Evolutionary conservation across 2,113 vertebrate genomes (phyloP).

Genomic region (Paralichthys olivaceus): DNA sequence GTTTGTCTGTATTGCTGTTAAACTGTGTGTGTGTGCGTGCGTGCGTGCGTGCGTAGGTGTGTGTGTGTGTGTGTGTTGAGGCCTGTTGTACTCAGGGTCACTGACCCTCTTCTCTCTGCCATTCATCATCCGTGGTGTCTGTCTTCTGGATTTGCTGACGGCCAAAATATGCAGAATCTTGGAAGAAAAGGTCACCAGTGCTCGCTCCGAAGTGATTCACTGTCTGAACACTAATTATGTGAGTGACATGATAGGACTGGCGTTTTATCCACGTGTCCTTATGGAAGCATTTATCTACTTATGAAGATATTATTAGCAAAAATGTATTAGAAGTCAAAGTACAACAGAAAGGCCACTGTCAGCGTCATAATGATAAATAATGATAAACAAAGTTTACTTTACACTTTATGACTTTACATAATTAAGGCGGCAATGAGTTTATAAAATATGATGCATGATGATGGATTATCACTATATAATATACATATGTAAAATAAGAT

Average conservation of each 20-base stretch:
- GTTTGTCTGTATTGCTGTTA: neutral
- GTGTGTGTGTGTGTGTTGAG: neutral
- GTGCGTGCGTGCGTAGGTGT: slow-evolving; percentile 4
- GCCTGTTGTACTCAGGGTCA: neutral
- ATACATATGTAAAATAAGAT: no score
- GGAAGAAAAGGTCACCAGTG: neutral
- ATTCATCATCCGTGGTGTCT: neutral
- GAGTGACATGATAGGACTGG: neutral
- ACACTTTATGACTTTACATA: no score
- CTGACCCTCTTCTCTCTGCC: neutral
- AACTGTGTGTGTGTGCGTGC: neutral
- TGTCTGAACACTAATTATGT: neutral
- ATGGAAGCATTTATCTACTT: no score
- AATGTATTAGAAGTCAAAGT: no score
- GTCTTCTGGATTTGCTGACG: neutral
- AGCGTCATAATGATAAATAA: no score
- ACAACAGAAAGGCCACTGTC: no score
- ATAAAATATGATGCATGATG: no score
- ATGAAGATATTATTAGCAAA: no score
- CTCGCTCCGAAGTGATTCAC: neutral
- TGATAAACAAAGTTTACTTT: no score
- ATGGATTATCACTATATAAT: no score
- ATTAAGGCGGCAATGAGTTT: no score
- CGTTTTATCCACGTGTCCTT: neutral
- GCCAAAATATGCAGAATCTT: neutral